These are phyloP conservation scores for Drosophila stalkeri DNA, from an alignment of 2,888 invertebrate species.

Conservation along the genomic window DNA sequence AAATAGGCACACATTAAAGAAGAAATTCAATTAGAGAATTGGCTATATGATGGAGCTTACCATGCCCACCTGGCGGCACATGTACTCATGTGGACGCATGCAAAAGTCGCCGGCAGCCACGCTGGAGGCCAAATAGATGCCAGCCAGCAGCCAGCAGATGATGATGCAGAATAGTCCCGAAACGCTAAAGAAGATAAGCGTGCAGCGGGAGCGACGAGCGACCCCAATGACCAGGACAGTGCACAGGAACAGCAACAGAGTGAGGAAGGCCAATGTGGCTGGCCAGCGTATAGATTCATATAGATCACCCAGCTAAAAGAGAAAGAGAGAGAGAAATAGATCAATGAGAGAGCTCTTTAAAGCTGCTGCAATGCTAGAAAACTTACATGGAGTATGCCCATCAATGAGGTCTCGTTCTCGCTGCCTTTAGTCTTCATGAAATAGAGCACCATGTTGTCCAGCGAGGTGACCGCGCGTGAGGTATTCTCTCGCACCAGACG, in stretches of 20 bases:
- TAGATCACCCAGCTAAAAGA: constrained; percentile 82
- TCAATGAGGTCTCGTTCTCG: constrained; percentile 84
- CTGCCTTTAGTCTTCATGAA: constrained; percentile 85
- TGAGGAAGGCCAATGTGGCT: constrained; percentile 85
- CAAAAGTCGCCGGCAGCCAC: constrained; percentile 95
- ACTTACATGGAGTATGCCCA: constrained; percentile 84
- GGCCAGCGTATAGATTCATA: constrained; percentile 85
- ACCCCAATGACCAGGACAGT: constrained; percentile 85
- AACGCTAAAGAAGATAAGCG: constrained; percentile 95
- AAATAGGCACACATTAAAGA: not conserved
- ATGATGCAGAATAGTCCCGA: constrained; percentile 88
- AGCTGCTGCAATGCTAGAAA: not conserved
- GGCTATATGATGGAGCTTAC: constrained; percentile 63
- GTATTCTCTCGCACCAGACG: constrained; percentile 90
- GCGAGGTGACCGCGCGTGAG: constrained; percentile 88
- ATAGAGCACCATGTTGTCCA: constrained; percentile 85
- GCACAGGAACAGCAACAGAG: constrained; percentile 83
- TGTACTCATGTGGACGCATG: constrained; percentile 90
- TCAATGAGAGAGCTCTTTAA: not conserved
- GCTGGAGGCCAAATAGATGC: constrained; percentile 93
- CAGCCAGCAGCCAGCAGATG: constrained; percentile 93
- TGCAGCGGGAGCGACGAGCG: constrained; percentile 89
- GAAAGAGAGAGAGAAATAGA: not conserved
- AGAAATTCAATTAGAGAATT: not conserved
- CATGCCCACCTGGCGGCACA: constrained; percentile 85